Percentiles rank a stretch among this genome's conserved stretches.
Evolutionary conservation across 2,888 invertebrate species (phyloP).

Genomic region (Lepidonotus clava): DNA sequence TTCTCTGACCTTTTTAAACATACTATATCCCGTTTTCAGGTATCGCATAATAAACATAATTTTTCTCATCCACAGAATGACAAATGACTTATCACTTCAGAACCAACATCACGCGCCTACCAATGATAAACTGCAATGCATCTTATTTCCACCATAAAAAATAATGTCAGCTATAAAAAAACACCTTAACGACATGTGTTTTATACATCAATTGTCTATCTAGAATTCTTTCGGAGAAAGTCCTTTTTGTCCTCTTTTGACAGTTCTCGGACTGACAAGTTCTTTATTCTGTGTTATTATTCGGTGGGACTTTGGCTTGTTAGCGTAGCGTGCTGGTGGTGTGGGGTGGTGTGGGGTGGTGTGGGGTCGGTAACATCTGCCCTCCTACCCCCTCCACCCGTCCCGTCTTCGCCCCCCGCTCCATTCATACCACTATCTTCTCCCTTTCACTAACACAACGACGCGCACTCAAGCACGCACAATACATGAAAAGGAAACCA

Average conservation of each 20-base stretch:
- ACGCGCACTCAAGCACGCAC: slow-evolving; percentile 33
- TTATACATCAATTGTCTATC: too few relatives aligned
- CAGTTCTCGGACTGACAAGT: not conserved
- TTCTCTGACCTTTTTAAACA: too few relatives aligned
- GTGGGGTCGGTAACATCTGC: slow-evolving; percentile 32
- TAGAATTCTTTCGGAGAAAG: not conserved
- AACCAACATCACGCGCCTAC: too few relatives aligned
- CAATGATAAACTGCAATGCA: too few relatives aligned
- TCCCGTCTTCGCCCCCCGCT: slow-evolving; percentile 14
- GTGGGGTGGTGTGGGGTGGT: not conserved
- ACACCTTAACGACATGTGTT: too few relatives aligned
- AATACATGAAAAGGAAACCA: slow-evolving; percentile 24
- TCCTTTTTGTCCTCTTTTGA: slow-evolving; percentile 5
- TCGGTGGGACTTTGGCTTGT: slow-evolving; percentile 24
- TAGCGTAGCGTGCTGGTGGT: not conserved
- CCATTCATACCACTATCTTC: slow-evolving; percentile 27
- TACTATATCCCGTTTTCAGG: too few relatives aligned
- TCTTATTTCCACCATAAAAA: too few relatives aligned
- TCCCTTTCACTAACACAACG: not conserved
- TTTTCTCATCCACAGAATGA: too few relatives aligned
- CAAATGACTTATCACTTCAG: too few relatives aligned
- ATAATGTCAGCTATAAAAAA: too few relatives aligned
- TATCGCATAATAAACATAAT: too few relatives aligned
- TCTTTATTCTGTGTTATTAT: not conserved
- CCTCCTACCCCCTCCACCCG: not conserved